phyloP scores from a whole-genome alignment of 2,888 invertebrate genomes.

The Oithona nana region DNA sequence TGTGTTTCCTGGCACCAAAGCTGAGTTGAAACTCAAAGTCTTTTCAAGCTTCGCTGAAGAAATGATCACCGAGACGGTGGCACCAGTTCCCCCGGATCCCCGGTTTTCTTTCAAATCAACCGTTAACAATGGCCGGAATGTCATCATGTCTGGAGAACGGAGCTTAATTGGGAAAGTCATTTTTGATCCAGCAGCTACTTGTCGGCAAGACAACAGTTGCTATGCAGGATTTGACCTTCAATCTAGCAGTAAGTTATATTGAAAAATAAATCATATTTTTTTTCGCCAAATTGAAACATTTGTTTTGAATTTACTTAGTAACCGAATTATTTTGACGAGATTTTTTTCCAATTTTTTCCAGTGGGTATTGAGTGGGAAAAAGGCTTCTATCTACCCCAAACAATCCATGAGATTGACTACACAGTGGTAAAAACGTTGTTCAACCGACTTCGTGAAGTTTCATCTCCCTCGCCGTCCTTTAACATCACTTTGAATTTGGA shows the following conservation, averaged over 20 bases:
- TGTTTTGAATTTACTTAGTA: neutral
- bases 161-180: constrained; percentile 36
- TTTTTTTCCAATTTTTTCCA: constrained; percentile 25
- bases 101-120: constrained; percentile 33
- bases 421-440: constrained; percentile 43
- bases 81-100: constrained; percentile 41
- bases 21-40: constrained; percentile 52
- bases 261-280: too few relatives aligned
- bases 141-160: constrained; percentile 24
- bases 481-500: constrained; percentile 55
- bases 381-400: constrained; percentile 41
- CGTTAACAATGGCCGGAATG: constrained; percentile 20
- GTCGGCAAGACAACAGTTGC: constrained; percentile 41
- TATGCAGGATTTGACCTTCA: constrained; percentile 52
- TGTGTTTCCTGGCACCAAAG: constrained; percentile 67
- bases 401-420: constrained; percentile 47
- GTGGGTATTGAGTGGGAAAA: constrained; percentile 47
- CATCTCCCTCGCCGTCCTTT: constrained; percentile 29
- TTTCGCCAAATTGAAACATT: neutral
- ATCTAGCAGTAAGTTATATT: constrained; percentile 37
- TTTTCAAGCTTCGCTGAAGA: constrained; percentile 58
- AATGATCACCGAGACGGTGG: constrained; percentile 51
- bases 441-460: constrained; percentile 38
- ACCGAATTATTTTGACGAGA: neutral
- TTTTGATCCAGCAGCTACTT: constrained; percentile 52